Conservation (phyloP, 1,140 invertebrate species). For the Pseudomyrmex dendroicus region DNA sequence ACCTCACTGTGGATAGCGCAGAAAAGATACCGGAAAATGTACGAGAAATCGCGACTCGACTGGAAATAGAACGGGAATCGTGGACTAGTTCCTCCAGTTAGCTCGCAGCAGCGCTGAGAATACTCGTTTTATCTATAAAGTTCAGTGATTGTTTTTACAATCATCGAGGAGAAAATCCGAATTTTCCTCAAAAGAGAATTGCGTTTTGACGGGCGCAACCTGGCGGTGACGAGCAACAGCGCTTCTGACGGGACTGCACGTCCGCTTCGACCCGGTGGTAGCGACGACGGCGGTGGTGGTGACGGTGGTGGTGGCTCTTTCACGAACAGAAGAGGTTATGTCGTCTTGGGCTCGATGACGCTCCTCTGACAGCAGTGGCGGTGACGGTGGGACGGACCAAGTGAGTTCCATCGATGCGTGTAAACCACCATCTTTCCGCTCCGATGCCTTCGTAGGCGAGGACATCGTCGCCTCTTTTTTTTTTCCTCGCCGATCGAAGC, state of each 20-base stretch:
- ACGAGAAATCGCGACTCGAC: not conserved
- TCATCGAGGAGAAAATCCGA: not conserved
- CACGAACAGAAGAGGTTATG: slow-evolving; percentile 67
- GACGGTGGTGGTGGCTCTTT: not conserved
- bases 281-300: not conserved
- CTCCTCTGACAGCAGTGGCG: slow-evolving; percentile 58
- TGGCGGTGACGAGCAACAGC: slow-evolving; percentile 51
- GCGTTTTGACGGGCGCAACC: slow-evolving; percentile 59
- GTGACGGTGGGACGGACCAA: slow-evolving; percentile 69
- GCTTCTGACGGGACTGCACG: slow-evolving; percentile 32
- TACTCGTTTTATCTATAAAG: too few species aligned
- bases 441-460: slow-evolving; percentile 23
- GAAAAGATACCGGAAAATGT: too few species aligned
- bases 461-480: not conserved
- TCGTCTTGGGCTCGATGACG: slow-evolving; percentile 71
- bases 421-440: slow-evolving; percentile 32
- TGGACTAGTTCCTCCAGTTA: not conserved
- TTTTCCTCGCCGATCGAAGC: slow-evolving; percentile 26
- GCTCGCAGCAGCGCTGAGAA: not conserved
- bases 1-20: too few species aligned
- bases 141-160: not conserved
- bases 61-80: not conserved
- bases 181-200: slow-evolving; percentile 1
- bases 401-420: slow-evolving; percentile 64
- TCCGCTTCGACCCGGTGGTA: slow-evolving; percentile 35